Conservation (phyloP, 35 echinoderm and acorn worm species). For the Anneissia japonica region DNA sequence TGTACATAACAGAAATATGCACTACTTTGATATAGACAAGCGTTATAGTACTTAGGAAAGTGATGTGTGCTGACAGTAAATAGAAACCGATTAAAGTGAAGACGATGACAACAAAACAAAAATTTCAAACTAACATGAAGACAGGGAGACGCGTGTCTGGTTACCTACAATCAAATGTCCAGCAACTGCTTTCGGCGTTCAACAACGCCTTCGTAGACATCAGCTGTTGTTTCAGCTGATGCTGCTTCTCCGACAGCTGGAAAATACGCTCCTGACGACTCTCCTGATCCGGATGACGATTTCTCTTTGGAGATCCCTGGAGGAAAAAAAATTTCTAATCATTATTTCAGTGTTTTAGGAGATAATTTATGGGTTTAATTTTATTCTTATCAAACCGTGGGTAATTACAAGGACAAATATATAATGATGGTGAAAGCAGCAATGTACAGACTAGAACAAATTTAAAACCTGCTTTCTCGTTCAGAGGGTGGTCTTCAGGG, state of each 20-base stretch:
- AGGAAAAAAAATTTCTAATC: not conserved
- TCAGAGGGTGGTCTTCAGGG: too few species aligned
- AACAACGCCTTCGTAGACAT: not conserved
- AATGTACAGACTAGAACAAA: too few species aligned
- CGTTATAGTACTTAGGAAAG: too few species aligned
- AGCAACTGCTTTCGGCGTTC: not conserved
- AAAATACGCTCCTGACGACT: not conserved
- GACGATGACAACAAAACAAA: not conserved
- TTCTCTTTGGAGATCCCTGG: not conserved
- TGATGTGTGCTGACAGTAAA: too few species aligned
- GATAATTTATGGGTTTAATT: too few species aligned
- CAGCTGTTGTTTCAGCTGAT: slow-evolving; percentile 8
- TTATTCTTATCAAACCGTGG: too few species aligned
- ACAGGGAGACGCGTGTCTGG: not conserved
- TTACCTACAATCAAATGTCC: slow-evolving; percentile 11
- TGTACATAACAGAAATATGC: too few species aligned
- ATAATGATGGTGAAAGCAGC: too few species aligned
- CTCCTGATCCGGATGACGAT: not conserved
- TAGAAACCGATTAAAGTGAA: not conserved
- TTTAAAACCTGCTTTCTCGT: too few species aligned
- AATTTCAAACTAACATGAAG: not conserved
- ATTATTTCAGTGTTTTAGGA: too few species aligned
- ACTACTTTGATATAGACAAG: too few species aligned
- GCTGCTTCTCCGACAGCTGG: not conserved
- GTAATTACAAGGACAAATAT: too few species aligned